Percentiles rank a stretch among this genome's conserved stretches.
These are phyloP conservation scores for Apodemus sylvaticus DNA, from an alignment of 2,113 vertebrate genomes.

Conservation along the genomic window DNA sequence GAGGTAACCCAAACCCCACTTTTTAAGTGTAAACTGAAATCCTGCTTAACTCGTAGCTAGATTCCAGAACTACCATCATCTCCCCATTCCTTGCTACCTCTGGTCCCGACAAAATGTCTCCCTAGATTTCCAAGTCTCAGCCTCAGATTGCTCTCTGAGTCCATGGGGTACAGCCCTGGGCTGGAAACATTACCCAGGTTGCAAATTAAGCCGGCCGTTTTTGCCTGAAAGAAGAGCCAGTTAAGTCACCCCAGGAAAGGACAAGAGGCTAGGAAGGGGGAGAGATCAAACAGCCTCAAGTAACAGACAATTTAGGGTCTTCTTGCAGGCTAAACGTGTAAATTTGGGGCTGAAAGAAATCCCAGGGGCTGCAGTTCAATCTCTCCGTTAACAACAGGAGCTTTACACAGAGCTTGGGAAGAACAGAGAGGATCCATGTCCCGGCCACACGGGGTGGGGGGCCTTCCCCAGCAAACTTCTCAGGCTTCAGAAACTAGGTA, in stretches of 20 bases:
- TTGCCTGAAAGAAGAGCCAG: background rate
- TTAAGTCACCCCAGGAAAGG: background rate
- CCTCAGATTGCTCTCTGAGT: background rate
- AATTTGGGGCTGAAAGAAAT: constrained; percentile 5
- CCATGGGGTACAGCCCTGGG: background rate
- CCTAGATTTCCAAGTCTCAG: background rate
- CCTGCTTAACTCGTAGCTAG: background rate
- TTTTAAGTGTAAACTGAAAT: background rate
- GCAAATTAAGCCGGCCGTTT: constrained; percentile 28
- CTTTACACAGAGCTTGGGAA: background rate
- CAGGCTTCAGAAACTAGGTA: background rate
- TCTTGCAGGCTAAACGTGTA: background rate
- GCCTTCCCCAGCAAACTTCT: background rate
- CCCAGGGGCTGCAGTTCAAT: background rate
- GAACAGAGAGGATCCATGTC: background rate
- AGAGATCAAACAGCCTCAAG: background rate
- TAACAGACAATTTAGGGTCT: background rate
- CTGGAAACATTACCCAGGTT: constrained; percentile 19
- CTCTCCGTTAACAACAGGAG: background rate
- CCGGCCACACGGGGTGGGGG: background rate
- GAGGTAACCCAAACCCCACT: background rate
- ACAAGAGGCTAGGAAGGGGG: background rate
- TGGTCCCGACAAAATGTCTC: background rate
- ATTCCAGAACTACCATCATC: background rate
- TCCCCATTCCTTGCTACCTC: background rate